Conservation (phyloP, 2,888 invertebrate genomes). For the Galeruca laticollis region DNA sequence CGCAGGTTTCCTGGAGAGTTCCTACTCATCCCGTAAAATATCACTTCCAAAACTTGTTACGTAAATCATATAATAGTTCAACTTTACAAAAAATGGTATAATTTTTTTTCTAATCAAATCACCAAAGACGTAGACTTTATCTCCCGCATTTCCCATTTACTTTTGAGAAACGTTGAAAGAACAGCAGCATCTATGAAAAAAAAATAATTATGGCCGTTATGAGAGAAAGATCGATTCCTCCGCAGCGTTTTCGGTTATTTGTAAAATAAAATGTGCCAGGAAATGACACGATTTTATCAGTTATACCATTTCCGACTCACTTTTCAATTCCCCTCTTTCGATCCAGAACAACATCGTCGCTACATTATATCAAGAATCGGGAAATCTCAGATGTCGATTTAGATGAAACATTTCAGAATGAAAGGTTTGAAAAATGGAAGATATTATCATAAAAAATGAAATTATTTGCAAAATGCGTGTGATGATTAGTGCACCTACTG, state of each 20-base stretch:
- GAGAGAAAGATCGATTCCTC: slow-evolving; percentile 26
- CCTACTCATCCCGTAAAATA: too few species aligned
- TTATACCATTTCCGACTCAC: slow-evolving; percentile 51
- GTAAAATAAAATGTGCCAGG: slow-evolving; percentile 55
- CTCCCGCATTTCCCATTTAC: slow-evolving; percentile 32
- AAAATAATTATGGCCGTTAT: slow-evolving; percentile 45
- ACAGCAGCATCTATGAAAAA: slow-evolving; percentile 39
- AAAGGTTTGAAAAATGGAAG: background rate
- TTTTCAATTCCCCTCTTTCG: slow-evolving; percentile 54
- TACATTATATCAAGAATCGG: slow-evolving; percentile 19
- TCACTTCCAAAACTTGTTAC: too few species aligned
- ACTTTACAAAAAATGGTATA: too few species aligned
- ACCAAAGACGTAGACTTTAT: slow-evolving; percentile 42
- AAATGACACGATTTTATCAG: slow-evolving; percentile 60
- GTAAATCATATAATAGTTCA: slow-evolving; percentile 13
- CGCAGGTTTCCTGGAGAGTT: too few species aligned
- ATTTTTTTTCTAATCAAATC: slow-evolving; percentile 18
- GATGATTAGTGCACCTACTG: too few species aligned
- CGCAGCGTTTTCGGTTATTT: slow-evolving; percentile 45
- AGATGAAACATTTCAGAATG: background rate
- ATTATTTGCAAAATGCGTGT: too few species aligned
- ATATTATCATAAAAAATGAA: too few species aligned
- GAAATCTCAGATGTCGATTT: slow-evolving; percentile 27
- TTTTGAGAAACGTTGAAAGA: slow-evolving; percentile 33
- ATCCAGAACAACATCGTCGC: slow-evolving; percentile 32